Base-by-base conservation (phyloP, 2,113 vertebrate genomes). In the Stictonetta naevosa region DNA sequence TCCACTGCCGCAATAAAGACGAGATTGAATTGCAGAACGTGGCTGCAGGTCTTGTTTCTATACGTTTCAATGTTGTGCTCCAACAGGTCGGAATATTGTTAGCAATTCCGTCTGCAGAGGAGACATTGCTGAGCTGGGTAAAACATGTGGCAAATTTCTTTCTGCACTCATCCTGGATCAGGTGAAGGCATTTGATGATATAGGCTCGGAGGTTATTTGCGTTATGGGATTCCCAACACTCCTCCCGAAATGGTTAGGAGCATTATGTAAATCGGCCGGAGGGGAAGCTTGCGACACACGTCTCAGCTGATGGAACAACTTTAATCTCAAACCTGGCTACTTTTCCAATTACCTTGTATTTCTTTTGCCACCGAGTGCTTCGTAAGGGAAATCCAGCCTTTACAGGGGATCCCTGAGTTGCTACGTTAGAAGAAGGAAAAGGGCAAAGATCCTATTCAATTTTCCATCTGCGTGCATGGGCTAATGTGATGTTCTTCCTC, bases 1-100 rank as follows among this genome's bases (percentile, higher is more conserved):
- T 96, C 95, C 90, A 75, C 75, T 22, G 3, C 67, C 0, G 88
- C 94, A 95, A 96, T 97, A 97, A 97, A 97, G 96, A 89, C 14
- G 58, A 96, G 96, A 97, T 97, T 97, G 97, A 96, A 97, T 97
- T 97, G 95, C 97, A 92, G 89, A 96, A 97, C 79, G 96, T 97
- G 97, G 96, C 97, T 97, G 95, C 96, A 53, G 97, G 97, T 97
- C 97, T 94, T 97, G 97, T 97, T 97, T 94, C 96, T 93, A 72
- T 97, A 93, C 86, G 87, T 97, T 97, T 87, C 97, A 95, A 96
- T 96, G 97, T 97, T 93, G 97, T 97, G 97, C 97, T 97, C 97
- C 97, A 97, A 95, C 96, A 97, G 97, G 97, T 97, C 94, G 97
- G 96, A 97, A 97, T 97, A 97, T 97, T 96, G 96, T 97, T 89